A percentile compares a stretch with the other conserved stretches of the same genome.
Conservation (phyloP, 2,888 invertebrate genomes). For the Ceraclea dissimilis region DNA sequence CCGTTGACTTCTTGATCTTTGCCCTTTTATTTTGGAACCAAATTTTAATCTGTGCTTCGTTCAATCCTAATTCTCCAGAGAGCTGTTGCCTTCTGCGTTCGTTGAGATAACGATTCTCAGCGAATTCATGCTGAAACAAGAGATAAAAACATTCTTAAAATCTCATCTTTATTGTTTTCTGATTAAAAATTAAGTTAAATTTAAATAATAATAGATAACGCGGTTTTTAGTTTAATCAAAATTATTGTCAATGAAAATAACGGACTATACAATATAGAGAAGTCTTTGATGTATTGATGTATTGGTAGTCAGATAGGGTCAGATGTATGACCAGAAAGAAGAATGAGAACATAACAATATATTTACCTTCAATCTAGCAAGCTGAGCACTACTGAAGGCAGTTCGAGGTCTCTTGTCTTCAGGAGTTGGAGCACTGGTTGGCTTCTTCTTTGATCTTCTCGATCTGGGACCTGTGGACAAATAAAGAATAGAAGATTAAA, state of each 20-base stretch:
- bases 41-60: slow-evolving; percentile 96
- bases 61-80: slow-evolving; percentile 71
- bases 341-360: too few relatives aligned
- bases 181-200: not conserved
- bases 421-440: slow-evolving; percentile 30
- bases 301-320: too few relatives aligned
- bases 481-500: not conserved
- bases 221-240: not conserved
- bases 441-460: slow-evolving; percentile 50
- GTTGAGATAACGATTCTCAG: slow-evolving; percentile 87
- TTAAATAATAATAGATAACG: not conserved
- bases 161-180: not conserved
- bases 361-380: slow-evolving; percentile 73
- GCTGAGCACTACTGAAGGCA: slow-evolving; percentile 91
- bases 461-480: slow-evolving; percentile 49
- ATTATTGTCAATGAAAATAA: too few relatives aligned
- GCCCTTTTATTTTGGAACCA: slow-evolving; percentile 98
- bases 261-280: too few relatives aligned
- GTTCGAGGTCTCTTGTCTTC: slow-evolving; percentile 93
- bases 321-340: too few relatives aligned
- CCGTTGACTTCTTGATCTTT: slow-evolving; percentile 71
- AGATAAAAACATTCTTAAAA: not conserved
- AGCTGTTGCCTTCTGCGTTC: slow-evolving; percentile 74
- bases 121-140: slow-evolving; percentile 71
- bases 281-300: too few relatives aligned